Conservation (phyloP, 53 echinoderm and acorn worm genomes). For the Astropecten irregularis region DNA sequence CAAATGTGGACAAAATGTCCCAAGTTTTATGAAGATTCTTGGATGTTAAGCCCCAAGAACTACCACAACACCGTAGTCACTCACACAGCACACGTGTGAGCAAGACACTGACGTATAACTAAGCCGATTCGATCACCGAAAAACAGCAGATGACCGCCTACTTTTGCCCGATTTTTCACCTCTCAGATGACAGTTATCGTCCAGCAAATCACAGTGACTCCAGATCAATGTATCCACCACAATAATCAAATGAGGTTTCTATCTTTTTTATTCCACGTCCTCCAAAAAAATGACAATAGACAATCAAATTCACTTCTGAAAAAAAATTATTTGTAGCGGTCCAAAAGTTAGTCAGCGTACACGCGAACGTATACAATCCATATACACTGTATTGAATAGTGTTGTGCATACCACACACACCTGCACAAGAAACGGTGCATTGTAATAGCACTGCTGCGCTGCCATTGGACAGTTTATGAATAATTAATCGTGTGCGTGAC, state of each 20-base stretch:
- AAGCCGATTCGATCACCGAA: too few relatives aligned
- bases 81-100: too few relatives aligned
- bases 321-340: too few relatives aligned
- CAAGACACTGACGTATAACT: too few relatives aligned
- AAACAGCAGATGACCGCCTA: too few relatives aligned
- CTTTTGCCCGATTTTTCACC: conserved; percentile 7
- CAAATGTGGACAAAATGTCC: conserved; percentile 16
- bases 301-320: background rate
- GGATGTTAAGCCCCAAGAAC: background rate
- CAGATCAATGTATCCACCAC: conserved; percentile 33
- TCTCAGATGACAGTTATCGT: conserved; percentile 15
- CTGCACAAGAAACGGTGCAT: background rate
- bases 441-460: conserved; percentile 22
- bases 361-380: too few relatives aligned
- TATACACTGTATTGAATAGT: too few relatives aligned
- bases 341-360: too few relatives aligned
- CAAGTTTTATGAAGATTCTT: background rate
- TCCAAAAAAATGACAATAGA: conserved; percentile 37
- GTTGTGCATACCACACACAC: background rate
- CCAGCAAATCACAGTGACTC: conserved; percentile 28
- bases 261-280: conserved; percentile 53
- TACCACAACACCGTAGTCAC: background rate
- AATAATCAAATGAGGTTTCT: background rate
- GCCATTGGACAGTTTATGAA: conserved; percentile 47
- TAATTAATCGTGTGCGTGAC: conserved; percentile 49